A percentile compares a stretch with the other conserved stretches of the same genome.
phyloP scores from a whole-genome alignment of 2,797 vertebrate genomes.

The Phrynocephalus forsythii region DNA sequence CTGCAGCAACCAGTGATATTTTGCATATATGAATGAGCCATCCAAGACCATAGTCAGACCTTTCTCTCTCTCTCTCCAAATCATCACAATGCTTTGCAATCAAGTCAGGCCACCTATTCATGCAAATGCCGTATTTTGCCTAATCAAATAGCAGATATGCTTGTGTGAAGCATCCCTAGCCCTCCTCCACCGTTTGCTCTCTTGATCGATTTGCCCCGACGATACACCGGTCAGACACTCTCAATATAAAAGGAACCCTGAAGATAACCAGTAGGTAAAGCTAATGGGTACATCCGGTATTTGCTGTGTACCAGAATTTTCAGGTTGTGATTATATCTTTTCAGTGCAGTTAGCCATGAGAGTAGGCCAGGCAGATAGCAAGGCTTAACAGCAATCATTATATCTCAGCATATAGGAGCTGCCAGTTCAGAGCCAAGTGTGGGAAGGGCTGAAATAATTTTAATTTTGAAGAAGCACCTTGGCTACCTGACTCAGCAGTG shows the following conservation, averaged over 20 bases:
- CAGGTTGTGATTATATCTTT: background rate
- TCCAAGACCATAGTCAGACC: slow-evolving; percentile 4
- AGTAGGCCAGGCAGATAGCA: background rate
- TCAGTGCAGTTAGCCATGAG: background rate
- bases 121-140: slow-evolving; percentile 6
- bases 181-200: background rate
- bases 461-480: background rate
- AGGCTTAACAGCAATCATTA: background rate
- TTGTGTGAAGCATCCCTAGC: background rate
- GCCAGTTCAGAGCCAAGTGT: background rate
- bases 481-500: too few relatives aligned
- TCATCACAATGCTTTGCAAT: slow-evolving; percentile 6
- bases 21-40: slow-evolving; percentile 28
- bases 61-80: background rate
- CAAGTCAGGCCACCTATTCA: background rate
- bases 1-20: background rate
- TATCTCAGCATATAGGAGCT: background rate
- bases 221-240: background rate
- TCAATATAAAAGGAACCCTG: background rate
- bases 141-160: background rate
- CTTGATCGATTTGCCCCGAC: background rate
- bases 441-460: background rate
- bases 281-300: background rate
- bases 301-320: background rate
- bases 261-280: background rate